These are phyloP conservation scores for Antheraea pernyi DNA, from an alignment of 1,140 invertebrate species.

Conservation along the genomic window DNA sequence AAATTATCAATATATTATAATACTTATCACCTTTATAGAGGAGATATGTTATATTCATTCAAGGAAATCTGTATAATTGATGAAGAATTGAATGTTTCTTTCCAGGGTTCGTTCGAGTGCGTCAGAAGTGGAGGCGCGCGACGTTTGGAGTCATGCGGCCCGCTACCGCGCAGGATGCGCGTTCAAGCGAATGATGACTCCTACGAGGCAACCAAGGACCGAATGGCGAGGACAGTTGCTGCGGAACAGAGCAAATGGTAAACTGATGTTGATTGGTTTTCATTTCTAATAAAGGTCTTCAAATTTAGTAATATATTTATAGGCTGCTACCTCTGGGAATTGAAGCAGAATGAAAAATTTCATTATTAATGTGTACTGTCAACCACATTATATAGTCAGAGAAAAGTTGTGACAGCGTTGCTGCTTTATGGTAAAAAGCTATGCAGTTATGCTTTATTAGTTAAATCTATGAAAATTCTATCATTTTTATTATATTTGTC, in stretches of 20 bases:
- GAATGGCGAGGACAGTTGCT: slow-evolving; percentile 93
- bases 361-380: not conserved
- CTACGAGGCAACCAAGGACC: slow-evolving; percentile 92
- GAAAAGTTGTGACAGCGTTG: not conserved
- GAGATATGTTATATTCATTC: no score
- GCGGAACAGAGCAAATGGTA: slow-evolving; percentile 96
- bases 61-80: not conserved
- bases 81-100: slow-evolving; percentile 13
- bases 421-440: not conserved
- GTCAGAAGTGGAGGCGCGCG: slow-evolving; percentile 85
- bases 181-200: slow-evolving; percentile 97
- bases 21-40: no score
- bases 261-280: not conserved
- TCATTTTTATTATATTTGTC: not conserved
- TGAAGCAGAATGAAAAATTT: not conserved
- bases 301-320: not conserved
- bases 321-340: no score
- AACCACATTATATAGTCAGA: not conserved
- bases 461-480: not conserved
- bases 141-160: slow-evolving; percentile 89
- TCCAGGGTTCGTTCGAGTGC: slow-evolving; percentile 92
- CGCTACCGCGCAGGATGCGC: slow-evolving; percentile 90
- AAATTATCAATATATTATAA: no score
- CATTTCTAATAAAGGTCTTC: not conserved
- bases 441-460: not conserved